phyloP scores from a whole-genome alignment of 2,888 invertebrate species.

The Abrostola triplasia region DNA sequence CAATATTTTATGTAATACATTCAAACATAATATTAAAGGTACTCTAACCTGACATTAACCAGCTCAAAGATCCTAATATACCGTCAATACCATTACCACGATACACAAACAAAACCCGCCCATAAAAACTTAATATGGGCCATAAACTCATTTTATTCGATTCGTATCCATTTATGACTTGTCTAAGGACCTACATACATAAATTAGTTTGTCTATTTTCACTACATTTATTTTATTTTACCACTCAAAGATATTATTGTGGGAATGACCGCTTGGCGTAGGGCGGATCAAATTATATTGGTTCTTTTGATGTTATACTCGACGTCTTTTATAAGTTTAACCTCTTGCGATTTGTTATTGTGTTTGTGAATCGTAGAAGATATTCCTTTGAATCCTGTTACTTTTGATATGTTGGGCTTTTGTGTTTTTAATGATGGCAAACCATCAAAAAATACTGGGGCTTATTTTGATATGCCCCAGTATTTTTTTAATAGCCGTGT shows the following conservation, averaged over 20 bases:
- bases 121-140: conserved; percentile 56
- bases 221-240: conserved; percentile 57
- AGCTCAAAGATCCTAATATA: conserved; percentile 13
- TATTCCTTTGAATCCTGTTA: conserved; percentile 2
- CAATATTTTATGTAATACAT: too few relatives aligned
- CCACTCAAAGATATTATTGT: conserved; percentile 57
- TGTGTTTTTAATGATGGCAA: conserved; percentile 1
- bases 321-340: conserved; percentile 15
- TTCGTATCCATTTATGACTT: conserved; percentile 59
- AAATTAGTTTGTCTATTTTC: conserved; percentile 59
- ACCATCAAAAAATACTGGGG: too few relatives aligned
- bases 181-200: conserved; percentile 57
- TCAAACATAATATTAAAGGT: conserved; percentile 2
- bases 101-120: conserved; percentile 53
- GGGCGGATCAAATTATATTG: conserved; percentile 45
- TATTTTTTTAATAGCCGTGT: too few relatives aligned
- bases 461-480: too few relatives aligned
- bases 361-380: background rate
- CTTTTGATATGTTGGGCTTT: conserved; percentile 1
- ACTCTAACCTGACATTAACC: conserved; percentile 17
- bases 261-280: conserved; percentile 47
- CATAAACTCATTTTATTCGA: conserved; percentile 57
- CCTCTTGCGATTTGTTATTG: conserved; percentile 1
- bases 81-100: conserved; percentile 50
- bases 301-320: conserved; percentile 16